Evolutionary conservation across 2,797 vertebrate species (phyloP), one percentile per base, ranked within the genome.

Genomic region (Aeoliscus strigatus): DNA sequence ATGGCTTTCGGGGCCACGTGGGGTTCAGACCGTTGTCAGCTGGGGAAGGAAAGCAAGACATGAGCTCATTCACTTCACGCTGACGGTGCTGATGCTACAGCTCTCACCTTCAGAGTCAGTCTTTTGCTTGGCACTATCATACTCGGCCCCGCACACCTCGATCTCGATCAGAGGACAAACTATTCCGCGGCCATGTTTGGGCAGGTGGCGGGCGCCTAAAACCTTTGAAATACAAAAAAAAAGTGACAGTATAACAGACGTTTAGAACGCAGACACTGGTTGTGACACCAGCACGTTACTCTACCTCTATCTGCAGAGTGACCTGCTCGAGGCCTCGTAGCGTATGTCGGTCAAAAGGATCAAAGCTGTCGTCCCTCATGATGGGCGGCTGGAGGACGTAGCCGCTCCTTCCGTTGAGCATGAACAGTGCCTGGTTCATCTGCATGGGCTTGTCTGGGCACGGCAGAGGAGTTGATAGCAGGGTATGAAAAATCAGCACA

Each of bases 391-490:
- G 95, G 56, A 97, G 84, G 51, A 97, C 93, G 0, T 95, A 99
- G 24, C 96, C 96, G 1, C 93, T 96, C 57, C 87, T 85, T 8
- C 95, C 94, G 0, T 91, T 94, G 14, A 93, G 80, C 90, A 93
- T 90, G 81, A 99, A 99, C 48, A 99, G 80, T 8, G 96, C 93
- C 86, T 99, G 96, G 80, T 99, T 99, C 94, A 99, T 95, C 87
- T 99, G 96, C 96, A 99, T 99, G 43, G 96, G 95, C 66, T 99
- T 99, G 66, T 99, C 96, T 99, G 81, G 17, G 47, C 0, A 2
- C 1, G 3, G 10, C 4, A 1, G 25, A n/a, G n/a, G n/a, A n/a
- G n/a, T n/a, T n/a, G n/a, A n/a, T n/a, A n/a, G n/a, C n/a, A n/a
- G n/a, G n/a, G n/a, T n/a, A n/a, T n/a, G n/a, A n/a, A n/a, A n/a